Percentiles rank a stretch among this genome's conserved stretches.
Evolutionary conservation across 2,113 vertebrate species (phyloP).

Genomic region (Madoqua kirkii): DNA sequence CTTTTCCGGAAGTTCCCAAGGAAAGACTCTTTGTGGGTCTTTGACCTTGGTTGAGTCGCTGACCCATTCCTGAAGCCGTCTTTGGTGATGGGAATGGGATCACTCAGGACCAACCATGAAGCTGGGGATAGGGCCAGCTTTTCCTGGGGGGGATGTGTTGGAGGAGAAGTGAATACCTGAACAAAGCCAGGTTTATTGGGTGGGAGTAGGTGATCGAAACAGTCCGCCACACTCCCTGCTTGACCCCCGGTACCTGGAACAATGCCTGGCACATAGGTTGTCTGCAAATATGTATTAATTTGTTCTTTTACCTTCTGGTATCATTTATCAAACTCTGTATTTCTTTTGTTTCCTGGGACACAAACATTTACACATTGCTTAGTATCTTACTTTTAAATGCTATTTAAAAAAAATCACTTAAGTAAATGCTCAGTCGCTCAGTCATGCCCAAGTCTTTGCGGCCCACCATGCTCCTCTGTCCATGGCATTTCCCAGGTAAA

Average conservation of each 20-base stretch:
- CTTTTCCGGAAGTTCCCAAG: neutral
- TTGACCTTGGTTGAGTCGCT: neutral
- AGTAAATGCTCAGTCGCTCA: neutral
- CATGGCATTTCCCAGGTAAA: neutral
- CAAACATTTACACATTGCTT: neutral
- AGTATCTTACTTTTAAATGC: neutral
- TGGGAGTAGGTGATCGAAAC: neutral
- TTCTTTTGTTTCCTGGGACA: neutral
- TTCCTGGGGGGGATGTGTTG: neutral
- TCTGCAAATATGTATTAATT: neutral
- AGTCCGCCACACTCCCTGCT: neutral
- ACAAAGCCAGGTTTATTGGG: neutral
- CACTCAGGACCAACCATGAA: rapidly evolving
- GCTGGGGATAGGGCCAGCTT: neutral
- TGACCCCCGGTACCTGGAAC: neutral
- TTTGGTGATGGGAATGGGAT: neutral
- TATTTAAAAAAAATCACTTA: neutral
- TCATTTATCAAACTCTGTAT: neutral
- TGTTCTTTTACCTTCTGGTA: neutral
- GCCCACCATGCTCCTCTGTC: neutral
- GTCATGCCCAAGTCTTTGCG: neutral
- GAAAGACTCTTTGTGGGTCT: neutral
- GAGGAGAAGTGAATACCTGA: neutral
- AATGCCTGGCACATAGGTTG: neutral
- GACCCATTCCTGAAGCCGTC: neutral